Percentiles rank a stretch among this genome's conserved stretches.
Evolutionary conservation across 2,888 invertebrate species (phyloP).

Genomic region (Leptopilina drosophilae): DNA sequence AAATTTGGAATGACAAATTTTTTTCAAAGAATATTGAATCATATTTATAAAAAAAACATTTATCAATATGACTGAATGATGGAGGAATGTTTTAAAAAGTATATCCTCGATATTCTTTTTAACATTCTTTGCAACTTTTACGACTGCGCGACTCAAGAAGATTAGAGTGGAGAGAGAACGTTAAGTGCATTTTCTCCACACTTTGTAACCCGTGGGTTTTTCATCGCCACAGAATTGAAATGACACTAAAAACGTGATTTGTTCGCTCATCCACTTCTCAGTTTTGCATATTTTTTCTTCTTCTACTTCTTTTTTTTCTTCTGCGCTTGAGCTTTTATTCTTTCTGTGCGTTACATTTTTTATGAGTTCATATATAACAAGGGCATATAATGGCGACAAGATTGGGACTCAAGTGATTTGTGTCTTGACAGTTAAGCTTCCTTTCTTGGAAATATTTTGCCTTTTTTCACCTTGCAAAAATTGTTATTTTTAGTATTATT

Average conservation of each 20-base stretch:
- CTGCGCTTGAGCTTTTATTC: constrained; percentile 41
- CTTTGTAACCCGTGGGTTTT: constrained; percentile 25
- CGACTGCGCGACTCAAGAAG: constrained; percentile 13
- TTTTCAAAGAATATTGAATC: too few species aligned
- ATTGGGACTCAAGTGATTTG: constrained; percentile 18
- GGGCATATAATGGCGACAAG: constrained; percentile 30
- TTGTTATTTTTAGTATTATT: neutral
- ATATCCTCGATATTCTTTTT: constrained; percentile 15
- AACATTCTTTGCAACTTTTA: constrained; percentile 28
- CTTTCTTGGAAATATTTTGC: constrained; percentile 25
- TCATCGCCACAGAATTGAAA: constrained; percentile 20
- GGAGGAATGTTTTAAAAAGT: constrained; percentile 4
- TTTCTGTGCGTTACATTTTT: constrained; percentile 15
- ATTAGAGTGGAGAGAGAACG: constrained; percentile 26
- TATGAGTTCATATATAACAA: constrained; percentile 27
- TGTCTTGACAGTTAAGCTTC: constrained; percentile 22
- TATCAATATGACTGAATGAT: constrained; percentile 7
- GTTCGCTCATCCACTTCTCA: constrained; percentile 29
- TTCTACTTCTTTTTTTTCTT: constrained; percentile 40
- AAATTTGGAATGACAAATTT: constrained; percentile 3
- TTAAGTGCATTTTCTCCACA: constrained; percentile 38
- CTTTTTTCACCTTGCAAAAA: neutral
- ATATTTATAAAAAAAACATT: neutral
- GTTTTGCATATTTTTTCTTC: constrained; percentile 44
- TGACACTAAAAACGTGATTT: constrained; percentile 35